Percentiles rank a stretch among this genome's conserved stretches.
phyloP scores from a whole-genome alignment of 2,113 vertebrate species.

The Lophochroa leadbeateri region DNA sequence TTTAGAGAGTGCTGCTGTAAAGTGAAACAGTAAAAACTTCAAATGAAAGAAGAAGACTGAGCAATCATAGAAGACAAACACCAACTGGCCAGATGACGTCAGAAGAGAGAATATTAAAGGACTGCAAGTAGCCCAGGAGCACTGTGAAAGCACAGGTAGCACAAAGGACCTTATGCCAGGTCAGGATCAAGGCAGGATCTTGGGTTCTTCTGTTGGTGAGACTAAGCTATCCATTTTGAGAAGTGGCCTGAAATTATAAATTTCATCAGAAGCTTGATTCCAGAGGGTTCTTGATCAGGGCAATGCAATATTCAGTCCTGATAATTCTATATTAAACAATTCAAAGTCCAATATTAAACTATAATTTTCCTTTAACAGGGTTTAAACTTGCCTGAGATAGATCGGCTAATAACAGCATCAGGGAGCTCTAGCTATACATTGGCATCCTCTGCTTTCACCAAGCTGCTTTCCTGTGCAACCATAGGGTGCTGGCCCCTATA shows the following conservation, averaged over 20 bases:
- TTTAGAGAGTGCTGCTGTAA: background rate
- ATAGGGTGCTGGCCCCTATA: background rate
- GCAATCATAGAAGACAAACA: background rate
- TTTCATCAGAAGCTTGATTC: background rate
- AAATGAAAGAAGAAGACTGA: background rate
- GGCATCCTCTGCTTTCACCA: constrained; percentile 3
- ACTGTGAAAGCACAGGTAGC: background rate
- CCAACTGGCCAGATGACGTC: background rate
- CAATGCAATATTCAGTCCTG: background rate
- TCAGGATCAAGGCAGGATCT: background rate
- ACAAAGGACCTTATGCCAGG: background rate
- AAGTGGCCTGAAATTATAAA: background rate
- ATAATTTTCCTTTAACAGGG: background rate
- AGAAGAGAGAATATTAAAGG: background rate
- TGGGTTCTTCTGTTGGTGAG: background rate
- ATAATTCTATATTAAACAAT: background rate
- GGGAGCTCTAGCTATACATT: background rate
- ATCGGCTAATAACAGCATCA: background rate
- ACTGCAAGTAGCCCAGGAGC: background rate
- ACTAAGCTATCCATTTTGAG: background rate
- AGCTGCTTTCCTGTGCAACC: constrained; percentile 6
- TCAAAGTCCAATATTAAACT: background rate
- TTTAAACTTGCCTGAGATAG: background rate
- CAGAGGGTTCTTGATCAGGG: background rate
- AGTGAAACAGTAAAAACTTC: background rate